Conservation (phyloP, 2,113 vertebrate species). For the Panthera uncia region DNA sequence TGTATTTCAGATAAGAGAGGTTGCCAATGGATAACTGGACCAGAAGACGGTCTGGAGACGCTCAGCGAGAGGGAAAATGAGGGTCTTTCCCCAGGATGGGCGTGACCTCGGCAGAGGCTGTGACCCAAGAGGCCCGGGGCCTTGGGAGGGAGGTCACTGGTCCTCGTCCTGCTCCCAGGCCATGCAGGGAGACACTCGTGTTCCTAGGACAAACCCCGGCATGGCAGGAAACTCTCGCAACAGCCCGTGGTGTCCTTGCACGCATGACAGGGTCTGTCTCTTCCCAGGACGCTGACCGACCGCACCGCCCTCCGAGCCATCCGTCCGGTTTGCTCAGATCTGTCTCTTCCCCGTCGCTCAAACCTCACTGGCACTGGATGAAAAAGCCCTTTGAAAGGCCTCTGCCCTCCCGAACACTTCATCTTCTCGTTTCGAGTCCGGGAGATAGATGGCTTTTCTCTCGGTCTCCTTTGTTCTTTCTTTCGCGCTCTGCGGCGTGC, state of each 20-base stretch:
- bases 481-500: not conserved
- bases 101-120: rapidly evolving
- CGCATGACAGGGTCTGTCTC: rapidly evolving
- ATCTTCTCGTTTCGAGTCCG: not conserved
- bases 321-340: not conserved
- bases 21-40: rapidly evolving
- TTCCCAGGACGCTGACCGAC: not conserved
- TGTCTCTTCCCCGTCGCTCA: rapidly evolving
- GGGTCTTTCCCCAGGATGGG: not conserved
- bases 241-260: rapidly evolving
- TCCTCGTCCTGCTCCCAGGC: not conserved
- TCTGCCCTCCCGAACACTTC: not conserved
- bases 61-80: not conserved
- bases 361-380: rapidly evolving
- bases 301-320: rapidly evolving
- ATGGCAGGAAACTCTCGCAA: not conserved
- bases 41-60: rapidly evolving
- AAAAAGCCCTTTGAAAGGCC: not conserved
- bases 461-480: not conserved
- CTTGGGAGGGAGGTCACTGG: rapidly evolving
- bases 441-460: not conserved
- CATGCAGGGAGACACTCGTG: rapidly evolving
- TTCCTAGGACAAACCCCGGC: rapidly evolving
- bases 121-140: too few relatives aligned
- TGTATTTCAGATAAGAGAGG: not conserved